A percentile compares a stretch with the other conserved stretches of the same genome.
Conservation (phyloP, 2,113 vertebrate species). For the Vulpes ferrilata region DNA sequence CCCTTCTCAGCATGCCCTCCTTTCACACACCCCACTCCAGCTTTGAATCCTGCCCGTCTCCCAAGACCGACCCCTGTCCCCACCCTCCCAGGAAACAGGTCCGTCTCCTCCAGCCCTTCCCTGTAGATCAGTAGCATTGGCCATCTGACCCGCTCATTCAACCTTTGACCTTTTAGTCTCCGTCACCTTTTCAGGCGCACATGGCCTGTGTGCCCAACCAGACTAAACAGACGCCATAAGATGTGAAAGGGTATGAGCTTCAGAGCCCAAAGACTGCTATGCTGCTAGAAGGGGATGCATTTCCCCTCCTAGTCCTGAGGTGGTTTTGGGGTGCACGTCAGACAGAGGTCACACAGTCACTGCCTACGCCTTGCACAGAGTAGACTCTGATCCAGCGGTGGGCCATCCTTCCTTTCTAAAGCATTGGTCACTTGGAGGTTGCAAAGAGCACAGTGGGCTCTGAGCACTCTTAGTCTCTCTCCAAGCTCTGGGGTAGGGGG, state of each 20-base stretch:
- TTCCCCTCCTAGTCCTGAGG: background rate
- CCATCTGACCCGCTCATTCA: background rate
- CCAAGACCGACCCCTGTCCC: background rate
- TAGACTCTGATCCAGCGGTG: background rate
- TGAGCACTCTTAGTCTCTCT: background rate
- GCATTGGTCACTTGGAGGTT: too few species aligned
- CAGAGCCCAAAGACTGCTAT: background rate
- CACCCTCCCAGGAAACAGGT: background rate
- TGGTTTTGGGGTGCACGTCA: background rate
- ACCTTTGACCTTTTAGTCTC: background rate
- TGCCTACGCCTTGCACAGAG: accelerated
- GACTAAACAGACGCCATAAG: background rate
- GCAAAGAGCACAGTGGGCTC: background rate
- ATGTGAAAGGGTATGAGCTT: background rate
- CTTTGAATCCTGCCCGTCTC: background rate
- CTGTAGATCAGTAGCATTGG: too few species aligned
- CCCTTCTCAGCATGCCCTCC: background rate
- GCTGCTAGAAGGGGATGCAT: background rate
- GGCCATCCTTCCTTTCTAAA: background rate
- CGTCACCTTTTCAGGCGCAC: background rate
- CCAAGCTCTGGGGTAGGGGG: background rate
- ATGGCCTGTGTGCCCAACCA: background rate
- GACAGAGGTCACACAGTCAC: background rate
- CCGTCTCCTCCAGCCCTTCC: background rate
- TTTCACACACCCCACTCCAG: background rate